Evolutionary conservation across 2,888 invertebrate genomes (phyloP).

Genomic region (Sphaeridia pumilis): DNA sequence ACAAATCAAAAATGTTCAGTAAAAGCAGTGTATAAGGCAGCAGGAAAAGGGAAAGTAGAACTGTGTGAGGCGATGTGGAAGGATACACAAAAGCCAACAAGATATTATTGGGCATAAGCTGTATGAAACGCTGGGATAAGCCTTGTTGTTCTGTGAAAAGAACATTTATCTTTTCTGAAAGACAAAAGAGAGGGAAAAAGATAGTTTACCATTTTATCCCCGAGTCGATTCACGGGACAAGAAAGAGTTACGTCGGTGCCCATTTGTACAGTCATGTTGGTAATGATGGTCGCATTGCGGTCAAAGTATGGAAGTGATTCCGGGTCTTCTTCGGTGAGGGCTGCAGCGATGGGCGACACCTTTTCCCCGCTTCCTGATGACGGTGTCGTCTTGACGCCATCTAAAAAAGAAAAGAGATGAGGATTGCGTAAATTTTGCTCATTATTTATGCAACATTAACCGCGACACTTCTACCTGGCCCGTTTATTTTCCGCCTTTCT

Average conservation of each 20-base stretch:
- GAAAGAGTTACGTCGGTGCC: constrained; percentile 35
- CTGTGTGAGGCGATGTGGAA: not conserved
- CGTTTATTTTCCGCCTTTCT: too few species aligned
- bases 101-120: not conserved
- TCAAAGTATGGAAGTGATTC: constrained; percentile 34
- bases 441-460: constrained; percentile 4
- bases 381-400: not conserved
- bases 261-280: constrained; percentile 36
- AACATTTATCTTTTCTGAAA: too few species aligned
- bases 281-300: constrained; percentile 32
- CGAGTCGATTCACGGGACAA: constrained; percentile 35
- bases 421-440: not conserved
- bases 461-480: not conserved
- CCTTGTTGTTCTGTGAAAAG: too few species aligned
- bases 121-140: too few species aligned
- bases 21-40: too few species aligned
- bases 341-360: not conserved
- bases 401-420: not conserved
- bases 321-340: constrained; percentile 9
- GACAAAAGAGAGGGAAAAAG: too few species aligned
- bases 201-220: constrained; percentile 34
- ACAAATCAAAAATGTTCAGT: too few species aligned
- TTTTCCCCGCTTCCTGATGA: not conserved
- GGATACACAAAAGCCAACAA: not conserved
- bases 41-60: too few species aligned